Evolutionary conservation across 23 tunicate species (phyloP), one percentile per base, ranked within the genome.

Genomic region (Ciona savignyi): DNA sequence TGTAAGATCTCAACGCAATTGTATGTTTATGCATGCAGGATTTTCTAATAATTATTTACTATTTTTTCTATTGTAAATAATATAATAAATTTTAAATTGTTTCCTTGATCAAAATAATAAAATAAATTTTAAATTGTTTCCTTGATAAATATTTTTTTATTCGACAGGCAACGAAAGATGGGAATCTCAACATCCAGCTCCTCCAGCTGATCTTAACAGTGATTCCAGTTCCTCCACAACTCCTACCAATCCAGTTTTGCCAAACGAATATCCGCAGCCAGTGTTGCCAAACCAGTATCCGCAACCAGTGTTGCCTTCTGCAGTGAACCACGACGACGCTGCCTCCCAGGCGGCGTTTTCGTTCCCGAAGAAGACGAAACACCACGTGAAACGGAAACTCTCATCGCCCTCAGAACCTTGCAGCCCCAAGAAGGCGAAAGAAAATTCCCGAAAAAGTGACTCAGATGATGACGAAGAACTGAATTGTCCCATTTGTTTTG

Each of bases 401-500:
- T 77, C 96, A 27, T 77, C 96, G 1, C 87, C 87, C 0, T 27
- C 33, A 1, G 33, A 33, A 0, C 28, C 23, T 2, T 72, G 68
- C 26, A 30, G 61, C 32, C 56, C 80, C 29, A 88, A 82, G 63
- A 61, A 67, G 22, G 77, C 74, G 19, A 56, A 27, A 21, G 77
- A 66, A 33, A 23, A 66, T 4, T 32, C 75, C 15, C 20, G n/a
- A 30, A n/a, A 32, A 29, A 30, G 63, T 34, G 78, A 20, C 21
- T 66, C 68, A 23, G 83, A 83, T 69, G 88, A 74, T 20, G 94
- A 81, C 4, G 96, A 88, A 27, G 72, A 73, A 0, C 51, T 84
- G 75, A 27, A 30, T 62, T 89, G 96, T 74, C 85, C 89, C 0
- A 89, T 89, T 60, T 89, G 96, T 42, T 89, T 89, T 71, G 96